A percentile compares a stretch with the other conserved stretches of the same genome.
phyloP scores from a whole-genome alignment of 1,140 invertebrate species.

The Leucophenga varia region DNA sequence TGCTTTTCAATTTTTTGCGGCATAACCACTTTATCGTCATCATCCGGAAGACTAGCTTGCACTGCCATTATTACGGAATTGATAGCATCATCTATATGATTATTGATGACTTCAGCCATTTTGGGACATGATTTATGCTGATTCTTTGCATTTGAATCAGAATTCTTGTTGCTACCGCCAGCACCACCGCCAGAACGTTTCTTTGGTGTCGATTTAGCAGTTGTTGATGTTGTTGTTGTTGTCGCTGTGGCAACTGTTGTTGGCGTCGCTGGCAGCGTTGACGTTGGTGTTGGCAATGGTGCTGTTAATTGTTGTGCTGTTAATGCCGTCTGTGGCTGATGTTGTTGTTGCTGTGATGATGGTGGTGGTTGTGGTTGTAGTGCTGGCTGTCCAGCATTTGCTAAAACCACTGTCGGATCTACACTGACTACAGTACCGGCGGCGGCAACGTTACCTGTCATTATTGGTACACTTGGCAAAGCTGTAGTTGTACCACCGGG shows the following conservation, averaged over 20 bases:
- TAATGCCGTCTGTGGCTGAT: constrained; percentile 1
- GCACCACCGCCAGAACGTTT: too few relatives aligned
- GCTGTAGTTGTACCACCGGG: constrained; percentile 8
- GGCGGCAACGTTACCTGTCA: not conserved
- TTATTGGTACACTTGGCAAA: not conserved
- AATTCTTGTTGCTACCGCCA: too few relatives aligned
- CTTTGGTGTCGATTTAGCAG: not conserved
- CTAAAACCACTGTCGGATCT: not conserved
- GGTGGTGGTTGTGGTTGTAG: not conserved
- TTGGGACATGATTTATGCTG: constrained; percentile 18
- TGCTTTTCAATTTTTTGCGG: not conserved
- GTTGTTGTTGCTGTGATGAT: not conserved
- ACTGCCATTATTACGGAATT: constrained; percentile 49
- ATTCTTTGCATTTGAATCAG: not conserved
- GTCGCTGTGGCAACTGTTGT: not conserved
- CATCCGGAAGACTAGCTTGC: constrained; percentile 35
- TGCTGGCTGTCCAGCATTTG: not conserved
- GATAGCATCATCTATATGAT: constrained; percentile 51
- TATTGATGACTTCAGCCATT: constrained; percentile 51
- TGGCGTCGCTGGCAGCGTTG: not conserved
- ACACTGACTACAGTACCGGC: not conserved
- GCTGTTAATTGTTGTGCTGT: too few relatives aligned
- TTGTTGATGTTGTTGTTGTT: not conserved
- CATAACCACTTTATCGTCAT: constrained; percentile 15
- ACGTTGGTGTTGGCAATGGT: constrained; percentile 5